Conservation (phyloP, 2,113 vertebrate genomes). For the Trematocara stigmaticum region DNA sequence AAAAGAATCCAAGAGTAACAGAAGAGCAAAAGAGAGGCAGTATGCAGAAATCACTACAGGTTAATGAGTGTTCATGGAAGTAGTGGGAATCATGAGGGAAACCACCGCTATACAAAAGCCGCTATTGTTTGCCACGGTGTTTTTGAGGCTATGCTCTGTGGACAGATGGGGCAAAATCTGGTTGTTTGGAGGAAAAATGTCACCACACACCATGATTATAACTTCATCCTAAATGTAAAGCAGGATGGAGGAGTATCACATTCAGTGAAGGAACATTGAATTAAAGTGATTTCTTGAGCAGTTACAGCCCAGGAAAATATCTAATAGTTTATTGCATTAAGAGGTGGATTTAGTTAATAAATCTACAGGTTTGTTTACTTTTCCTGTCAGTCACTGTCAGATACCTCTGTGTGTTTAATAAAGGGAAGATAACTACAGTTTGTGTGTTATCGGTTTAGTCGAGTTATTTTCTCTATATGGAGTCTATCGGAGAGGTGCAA, state of each 20-base stretch:
- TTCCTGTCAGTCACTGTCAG: background rate
- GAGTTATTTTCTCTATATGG: fast-evolving
- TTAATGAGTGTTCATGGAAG: background rate
- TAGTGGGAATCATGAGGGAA: background rate
- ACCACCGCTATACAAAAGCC: background rate
- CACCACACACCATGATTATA: background rate
- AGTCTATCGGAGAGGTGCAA: background rate
- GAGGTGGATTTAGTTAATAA: background rate
- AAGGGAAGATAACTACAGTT: background rate
- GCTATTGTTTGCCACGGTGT: fast-evolving
- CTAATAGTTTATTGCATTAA: background rate
- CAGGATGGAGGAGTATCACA: background rate
- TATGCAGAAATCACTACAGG: background rate
- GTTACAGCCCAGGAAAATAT: background rate
- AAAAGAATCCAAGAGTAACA: background rate
- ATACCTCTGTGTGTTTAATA: background rate
- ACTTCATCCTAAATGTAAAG: background rate
- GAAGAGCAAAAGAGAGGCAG: background rate
- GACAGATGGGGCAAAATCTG: background rate
- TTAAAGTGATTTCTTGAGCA: background rate
- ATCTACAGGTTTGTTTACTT: background rate
- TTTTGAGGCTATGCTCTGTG: background rate
- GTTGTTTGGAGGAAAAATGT: background rate
- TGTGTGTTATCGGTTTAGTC: fast-evolving
- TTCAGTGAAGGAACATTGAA: background rate